phyloP scores from a whole-genome alignment of 2,888 invertebrate genomes.

The Sisyra terminalis region DNA sequence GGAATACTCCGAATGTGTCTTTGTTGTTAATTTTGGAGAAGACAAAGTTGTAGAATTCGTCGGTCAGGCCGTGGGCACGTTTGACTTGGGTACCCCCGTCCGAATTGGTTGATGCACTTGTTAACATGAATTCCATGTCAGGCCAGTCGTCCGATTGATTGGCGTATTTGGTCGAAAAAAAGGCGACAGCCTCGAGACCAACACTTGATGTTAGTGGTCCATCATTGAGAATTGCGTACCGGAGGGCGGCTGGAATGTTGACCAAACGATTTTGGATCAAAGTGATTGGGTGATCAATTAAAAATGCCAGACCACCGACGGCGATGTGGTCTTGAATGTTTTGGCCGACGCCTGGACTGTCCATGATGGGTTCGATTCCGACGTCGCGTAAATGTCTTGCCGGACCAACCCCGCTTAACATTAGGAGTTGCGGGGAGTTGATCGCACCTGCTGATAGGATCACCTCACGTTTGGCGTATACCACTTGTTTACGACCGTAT shows the following conservation, averaged over 20 bases:
- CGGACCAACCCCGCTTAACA: conserved; percentile 79
- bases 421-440: conserved; percentile 77
- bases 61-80: conserved; percentile 62
- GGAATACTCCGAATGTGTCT: conserved; percentile 69
- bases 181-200: conserved; percentile 75
- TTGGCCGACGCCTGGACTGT: conserved; percentile 69
- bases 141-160: conserved; percentile 81
- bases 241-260: conserved; percentile 64
- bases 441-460: conserved; percentile 81
- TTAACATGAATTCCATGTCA: conserved; percentile 82
- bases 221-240: conserved; percentile 72
- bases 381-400: conserved; percentile 51
- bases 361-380: conserved; percentile 38
- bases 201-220: conserved; percentile 77
- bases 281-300: conserved; percentile 64
- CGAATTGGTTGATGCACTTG: conserved; percentile 63
- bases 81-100: conserved; percentile 66
- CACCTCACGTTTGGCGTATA: conserved; percentile 60
- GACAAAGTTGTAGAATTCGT: conserved; percentile 65
- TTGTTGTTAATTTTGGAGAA: conserved; percentile 52
- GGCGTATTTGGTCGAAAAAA: conserved; percentile 77
- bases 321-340: conserved; percentile 86
- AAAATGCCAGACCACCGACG: conserved; percentile 66
- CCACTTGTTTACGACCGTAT: conserved; percentile 40
- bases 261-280: conserved; percentile 66